phyloP scores from a whole-genome alignment of 2,113 vertebrate genomes.

The Phyllostomus discolor region DNA sequence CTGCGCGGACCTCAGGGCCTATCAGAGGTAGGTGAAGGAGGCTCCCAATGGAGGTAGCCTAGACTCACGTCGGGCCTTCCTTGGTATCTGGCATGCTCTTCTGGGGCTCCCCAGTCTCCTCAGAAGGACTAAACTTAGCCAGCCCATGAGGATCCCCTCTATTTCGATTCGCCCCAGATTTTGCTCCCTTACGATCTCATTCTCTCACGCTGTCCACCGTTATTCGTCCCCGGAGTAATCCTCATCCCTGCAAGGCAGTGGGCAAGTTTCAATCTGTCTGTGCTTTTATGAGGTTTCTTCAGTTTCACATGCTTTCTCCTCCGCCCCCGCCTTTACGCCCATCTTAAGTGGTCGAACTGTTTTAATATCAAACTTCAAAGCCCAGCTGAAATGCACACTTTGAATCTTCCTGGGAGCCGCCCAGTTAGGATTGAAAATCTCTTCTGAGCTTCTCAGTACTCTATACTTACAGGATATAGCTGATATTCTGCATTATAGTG shows the following conservation, averaged over 20 bases:
- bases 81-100: background rate
- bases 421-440: background rate
- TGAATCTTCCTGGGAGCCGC: background rate
- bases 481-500: background rate
- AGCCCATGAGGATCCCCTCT: background rate
- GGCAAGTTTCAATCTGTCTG: background rate
- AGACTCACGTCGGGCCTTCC: background rate
- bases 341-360: background rate
- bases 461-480: background rate
- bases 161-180: background rate
- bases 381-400: background rate
- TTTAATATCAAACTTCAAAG: background rate
- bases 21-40: slow-evolving; percentile 35
- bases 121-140: background rate
- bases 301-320: background rate
- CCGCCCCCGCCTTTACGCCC: background rate
- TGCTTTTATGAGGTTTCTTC: background rate
- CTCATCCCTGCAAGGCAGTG: background rate
- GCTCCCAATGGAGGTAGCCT: background rate
- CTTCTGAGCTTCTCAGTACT: background rate
- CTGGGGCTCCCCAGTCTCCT: background rate
- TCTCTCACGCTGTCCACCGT: background rate
- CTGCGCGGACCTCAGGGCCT: background rate
- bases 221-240: background rate
- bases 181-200: background rate